phyloP scores from a whole-genome alignment of 2,113 vertebrate species.

The Micronisus gabar region DNA sequence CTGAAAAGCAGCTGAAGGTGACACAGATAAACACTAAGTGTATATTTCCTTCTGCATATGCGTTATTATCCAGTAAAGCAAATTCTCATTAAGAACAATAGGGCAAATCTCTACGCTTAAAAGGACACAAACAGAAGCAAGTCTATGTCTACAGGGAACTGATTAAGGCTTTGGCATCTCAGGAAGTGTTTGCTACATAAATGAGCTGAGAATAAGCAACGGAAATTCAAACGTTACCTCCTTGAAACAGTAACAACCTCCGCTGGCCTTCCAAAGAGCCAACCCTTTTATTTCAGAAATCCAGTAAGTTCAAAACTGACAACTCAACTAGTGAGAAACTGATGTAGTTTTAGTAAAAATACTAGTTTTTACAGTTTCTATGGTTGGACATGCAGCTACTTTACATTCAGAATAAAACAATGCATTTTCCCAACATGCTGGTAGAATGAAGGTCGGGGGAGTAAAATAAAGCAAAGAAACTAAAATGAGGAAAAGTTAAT shows the following conservation, averaged over 20 bases:
- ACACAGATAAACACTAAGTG: background rate
- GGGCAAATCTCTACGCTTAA: background rate
- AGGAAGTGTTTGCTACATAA: background rate
- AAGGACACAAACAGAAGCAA: background rate
- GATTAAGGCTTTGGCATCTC: background rate
- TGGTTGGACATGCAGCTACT: background rate
- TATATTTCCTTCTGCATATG: background rate
- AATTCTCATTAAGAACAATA: background rate
- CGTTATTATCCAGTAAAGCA: background rate
- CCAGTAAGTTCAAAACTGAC: background rate
- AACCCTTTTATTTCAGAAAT: background rate
- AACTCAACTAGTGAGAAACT: background rate
- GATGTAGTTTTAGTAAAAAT: background rate
- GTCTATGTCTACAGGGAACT: background rate
- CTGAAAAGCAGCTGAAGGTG: background rate
- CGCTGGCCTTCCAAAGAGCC: background rate
- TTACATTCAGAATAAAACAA: background rate
- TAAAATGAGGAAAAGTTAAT: background rate
- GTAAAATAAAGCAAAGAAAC: background rate
- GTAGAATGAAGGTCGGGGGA: background rate
- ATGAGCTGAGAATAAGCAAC: background rate
- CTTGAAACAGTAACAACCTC: background rate
- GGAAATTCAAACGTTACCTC: background rate
- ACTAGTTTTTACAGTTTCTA: background rate
- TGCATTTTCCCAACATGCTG: background rate